A percentile compares a stretch with the other conserved stretches of the same genome.
These are phyloP conservation scores for Periplaneta americana DNA, from an alignment of 1,140 invertebrate species.

Conservation along the genomic window DNA sequence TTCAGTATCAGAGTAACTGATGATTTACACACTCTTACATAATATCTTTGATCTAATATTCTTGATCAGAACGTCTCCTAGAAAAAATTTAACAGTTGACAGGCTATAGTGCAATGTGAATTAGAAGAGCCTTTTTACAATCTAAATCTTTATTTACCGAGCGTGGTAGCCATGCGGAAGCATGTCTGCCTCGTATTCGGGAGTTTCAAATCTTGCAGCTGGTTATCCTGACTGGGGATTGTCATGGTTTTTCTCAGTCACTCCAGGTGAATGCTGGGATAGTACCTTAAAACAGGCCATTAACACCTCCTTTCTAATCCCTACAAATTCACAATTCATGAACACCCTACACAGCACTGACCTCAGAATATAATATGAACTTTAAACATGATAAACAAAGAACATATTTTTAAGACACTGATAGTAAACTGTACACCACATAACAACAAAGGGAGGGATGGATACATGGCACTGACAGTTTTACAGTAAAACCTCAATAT, in stretches of 20 bases:
- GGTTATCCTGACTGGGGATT: not conserved
- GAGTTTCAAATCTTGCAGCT: not conserved
- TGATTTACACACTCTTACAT: too few species aligned
- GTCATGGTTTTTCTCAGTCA: not conserved
- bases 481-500: not conserved
- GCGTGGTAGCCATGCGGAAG: not conserved
- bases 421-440: too few species aligned
- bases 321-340: not conserved
- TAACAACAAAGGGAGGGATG: not conserved
- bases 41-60: not conserved
- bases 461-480: too few species aligned
- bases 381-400: too few species aligned
- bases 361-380: not conserved
- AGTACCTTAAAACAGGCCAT: not conserved
- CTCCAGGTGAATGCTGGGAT: not conserved
- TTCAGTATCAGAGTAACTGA: not conserved
- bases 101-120: not conserved
- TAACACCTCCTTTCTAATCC: not conserved
- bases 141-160: not conserved
- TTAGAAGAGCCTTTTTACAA: not conserved
- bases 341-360: not conserved
- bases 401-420: too few species aligned
- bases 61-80: not conserved
- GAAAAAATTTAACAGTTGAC: too few species aligned
- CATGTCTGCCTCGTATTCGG: not conserved